Base-by-base conservation (phyloP, 2,113 vertebrate genomes). In the Hippocampus comes region DNA sequence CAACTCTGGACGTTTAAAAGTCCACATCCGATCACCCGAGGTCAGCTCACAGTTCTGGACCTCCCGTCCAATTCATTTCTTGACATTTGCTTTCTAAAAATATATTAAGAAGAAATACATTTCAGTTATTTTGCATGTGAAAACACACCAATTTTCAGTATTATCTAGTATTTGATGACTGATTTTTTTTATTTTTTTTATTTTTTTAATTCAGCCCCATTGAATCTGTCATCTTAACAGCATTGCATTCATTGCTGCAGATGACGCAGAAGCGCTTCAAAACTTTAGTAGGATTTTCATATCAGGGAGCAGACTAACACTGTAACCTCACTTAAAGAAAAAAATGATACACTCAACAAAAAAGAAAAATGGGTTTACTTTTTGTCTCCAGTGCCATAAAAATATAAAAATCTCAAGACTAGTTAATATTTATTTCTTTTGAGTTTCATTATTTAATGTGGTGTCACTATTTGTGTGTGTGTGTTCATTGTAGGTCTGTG, bases 21-120 rank as follows among this genome's bases (percentile, higher is more conserved):
- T 94, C 70, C 94, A 94, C 0, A 91, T 93, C 63, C 88, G 92
- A 63, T 89, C 89, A 27, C 93, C 94, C 3, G 94, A 96, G 94
- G 95, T 97, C 78, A 79, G 91, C 17, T 48, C 11, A 23, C 21
- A 27, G 12, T 71, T 49, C 9, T 30, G 9, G 14, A 49, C 27
- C 27, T 42, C 5, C 23, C n/a, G 4, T 65, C 1, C 8, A 25
- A 27, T 12, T 14, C 1, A 59, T 14, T 25, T 38, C 10, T 18
- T 20, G 17, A 51, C 18, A 51, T 51, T 51, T 51, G 48, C 15
- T 51, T 46, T 38, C 34, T 6, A 38, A 38, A 38, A 38, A 38
- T 46, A 11, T 43, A 43, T 12, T 2, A 12, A 43, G 42, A 43
- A 46, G 43, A 12, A 46, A 12, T 3, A 46, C 10, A 46, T 46